phyloP scores from a whole-genome alignment of 1,140 invertebrate genomes.

The Hermetia illucens region DNA sequence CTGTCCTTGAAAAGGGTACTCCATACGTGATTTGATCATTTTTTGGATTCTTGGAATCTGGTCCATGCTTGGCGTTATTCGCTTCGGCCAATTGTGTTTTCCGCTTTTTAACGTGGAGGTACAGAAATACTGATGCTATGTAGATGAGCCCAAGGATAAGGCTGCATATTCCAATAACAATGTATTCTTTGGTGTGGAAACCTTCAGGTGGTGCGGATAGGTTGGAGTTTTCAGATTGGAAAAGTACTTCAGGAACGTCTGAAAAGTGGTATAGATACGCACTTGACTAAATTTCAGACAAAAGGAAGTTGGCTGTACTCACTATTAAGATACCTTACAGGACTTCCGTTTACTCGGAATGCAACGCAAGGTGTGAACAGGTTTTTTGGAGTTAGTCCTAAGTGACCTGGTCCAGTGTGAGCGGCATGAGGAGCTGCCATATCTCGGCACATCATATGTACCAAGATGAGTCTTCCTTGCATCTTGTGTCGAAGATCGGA shows the following conservation, averaged over 20 bases:
- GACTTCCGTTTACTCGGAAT: conserved; percentile 67
- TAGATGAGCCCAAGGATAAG: conserved; percentile 68
- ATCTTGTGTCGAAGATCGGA: conserved; percentile 50
- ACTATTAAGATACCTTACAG: conserved; percentile 50
- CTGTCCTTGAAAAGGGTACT: conserved; percentile 18
- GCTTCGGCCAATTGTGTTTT: conserved; percentile 18
- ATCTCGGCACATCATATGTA: conserved; percentile 65
- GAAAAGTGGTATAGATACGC: conserved; percentile 7
- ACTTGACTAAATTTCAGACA: neutral
- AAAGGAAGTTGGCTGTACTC: conserved; percentile 21
- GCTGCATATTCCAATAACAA: conserved; percentile 67
- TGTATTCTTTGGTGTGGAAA: conserved; percentile 53
- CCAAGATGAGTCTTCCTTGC: conserved; percentile 63
- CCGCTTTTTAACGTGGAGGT: conserved; percentile 52
- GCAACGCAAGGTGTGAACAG: conserved; percentile 71
- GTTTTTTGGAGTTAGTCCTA: conserved; percentile 10
- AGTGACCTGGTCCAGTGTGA: conserved; percentile 6
- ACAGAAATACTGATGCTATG: conserved; percentile 65
- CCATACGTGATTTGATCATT: conserved; percentile 29
- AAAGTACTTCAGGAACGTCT: conserved; percentile 67
- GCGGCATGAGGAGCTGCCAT: conserved; percentile 36
- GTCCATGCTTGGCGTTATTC: conserved; percentile 8
- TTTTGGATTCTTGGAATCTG: conserved; percentile 24
- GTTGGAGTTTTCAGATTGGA: conserved; percentile 46
- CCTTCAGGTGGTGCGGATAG: conserved; percentile 32